These are phyloP conservation scores for Calliphora vomitoria DNA, from an alignment of 2,888 invertebrate species.

Conservation along the genomic window DNA sequence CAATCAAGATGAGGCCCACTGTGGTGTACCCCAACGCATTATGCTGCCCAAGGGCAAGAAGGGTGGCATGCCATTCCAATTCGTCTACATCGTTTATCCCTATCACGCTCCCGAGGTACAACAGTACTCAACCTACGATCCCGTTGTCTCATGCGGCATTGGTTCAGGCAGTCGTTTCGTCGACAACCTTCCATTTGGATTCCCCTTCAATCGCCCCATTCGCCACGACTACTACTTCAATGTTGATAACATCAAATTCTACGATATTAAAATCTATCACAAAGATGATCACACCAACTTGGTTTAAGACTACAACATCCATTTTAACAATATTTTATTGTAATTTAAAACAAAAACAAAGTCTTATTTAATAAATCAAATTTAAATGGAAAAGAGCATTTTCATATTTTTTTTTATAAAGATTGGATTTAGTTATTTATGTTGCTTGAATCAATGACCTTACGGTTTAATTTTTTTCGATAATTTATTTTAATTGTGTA, in stretches of 20 bases:
- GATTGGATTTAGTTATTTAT: neutral
- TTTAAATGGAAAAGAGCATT: neutral
- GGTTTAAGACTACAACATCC: conserved; percentile 76
- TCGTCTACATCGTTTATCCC: conserved; percentile 87
- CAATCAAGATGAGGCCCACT: conserved; percentile 85
- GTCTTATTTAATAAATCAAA: neutral
- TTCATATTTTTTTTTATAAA: neutral
- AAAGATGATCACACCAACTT: conserved; percentile 85
- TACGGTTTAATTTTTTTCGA: conserved; percentile 19
- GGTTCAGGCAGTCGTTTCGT: conserved; percentile 84
- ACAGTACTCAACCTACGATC: conserved; percentile 85
- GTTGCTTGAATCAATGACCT: conserved; percentile 18
- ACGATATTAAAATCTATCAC: conserved; percentile 88
- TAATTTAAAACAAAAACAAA: neutral
- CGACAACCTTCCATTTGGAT: conserved; percentile 87
- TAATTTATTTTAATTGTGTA: conserved; percentile 1
- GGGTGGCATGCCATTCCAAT: conserved; percentile 87
- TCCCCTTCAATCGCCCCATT: conserved; percentile 90
- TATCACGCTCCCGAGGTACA: conserved; percentile 84
- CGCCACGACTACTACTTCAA: conserved; percentile 86
- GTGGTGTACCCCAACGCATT: conserved; percentile 87
- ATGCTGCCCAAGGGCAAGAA: conserved; percentile 88
- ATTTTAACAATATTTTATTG: neutral
- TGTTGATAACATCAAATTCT: conserved; percentile 89
- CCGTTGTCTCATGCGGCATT: conserved; percentile 85